Base-by-base conservation (phyloP, 2,888 invertebrate genomes). In the Teleogryllus oceanicus region DNA sequence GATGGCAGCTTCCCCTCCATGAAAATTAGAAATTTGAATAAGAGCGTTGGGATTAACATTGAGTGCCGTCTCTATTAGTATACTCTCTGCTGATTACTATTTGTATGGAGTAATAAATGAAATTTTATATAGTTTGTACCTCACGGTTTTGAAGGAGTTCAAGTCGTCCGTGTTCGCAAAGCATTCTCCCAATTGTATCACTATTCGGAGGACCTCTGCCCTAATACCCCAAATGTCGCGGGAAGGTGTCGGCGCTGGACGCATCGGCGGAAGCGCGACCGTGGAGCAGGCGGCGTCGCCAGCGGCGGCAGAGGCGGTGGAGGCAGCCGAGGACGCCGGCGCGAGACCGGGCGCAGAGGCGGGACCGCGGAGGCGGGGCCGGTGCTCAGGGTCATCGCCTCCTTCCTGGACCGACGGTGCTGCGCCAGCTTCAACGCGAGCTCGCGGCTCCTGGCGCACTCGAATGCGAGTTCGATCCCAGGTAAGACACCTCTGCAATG, bases 401-500 rank as follows among this genome's bases (percentile, higher is more conserved):
- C 88, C 1, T 90, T 88, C 85, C 88, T 93, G 2, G 90, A 91
- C 87, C 89, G 3, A 91, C 92, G 1, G 90, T 92, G 81, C 86
- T 94, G 62, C 92, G 91, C 85, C 91, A 91, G 83, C 85, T 94
- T 78, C 90, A 92, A 78, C 87, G 93, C 81, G 92, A 93, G 85
- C 88, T 93, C 20, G 91, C 92, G 16, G n/a, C 62, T 83, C 90
- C 90, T 80, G 92, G 92, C 81, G 89, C 90, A 13, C 90, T 93
- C 50, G 93, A 93, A 83, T 90, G 89, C 49, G 93, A 93, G 85
- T 92, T 93, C 85, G 91, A 93, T 85, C 85, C 88, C 2, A 92
- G 88, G 93, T 92, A 85, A 83, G 80, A 80, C 4, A 2, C 24
- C 24, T 37, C 24, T 37, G 24, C 24, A 37, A 2, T 37, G 24